phyloP scores from a whole-genome alignment of 64 coral and sea anemone genomes.

The Pocillopora damicornis region DNA sequence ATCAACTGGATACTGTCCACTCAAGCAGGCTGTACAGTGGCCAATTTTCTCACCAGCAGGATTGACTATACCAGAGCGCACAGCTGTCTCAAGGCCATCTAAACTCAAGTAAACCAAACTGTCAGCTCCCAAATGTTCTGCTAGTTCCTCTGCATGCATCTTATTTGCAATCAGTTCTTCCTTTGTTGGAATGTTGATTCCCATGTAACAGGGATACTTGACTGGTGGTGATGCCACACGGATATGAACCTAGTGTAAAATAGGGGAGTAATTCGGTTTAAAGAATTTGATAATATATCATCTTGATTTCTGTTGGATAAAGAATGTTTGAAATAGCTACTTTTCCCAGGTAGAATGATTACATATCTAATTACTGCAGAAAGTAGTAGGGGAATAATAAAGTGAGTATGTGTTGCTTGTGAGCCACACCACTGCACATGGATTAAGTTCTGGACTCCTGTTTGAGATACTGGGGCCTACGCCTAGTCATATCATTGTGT shows the following conservation, averaged over 20 bases:
- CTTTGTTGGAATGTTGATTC: conserved; percentile 90
- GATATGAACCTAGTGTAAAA: conserved; percentile 76
- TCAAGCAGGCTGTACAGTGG: conserved; percentile 91
- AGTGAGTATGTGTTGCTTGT: too few relatives aligned
- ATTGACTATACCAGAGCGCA: conserved; percentile 58
- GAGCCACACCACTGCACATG: too few relatives aligned
- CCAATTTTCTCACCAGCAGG: conserved; percentile 40
- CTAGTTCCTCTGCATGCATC: conserved; percentile 64
- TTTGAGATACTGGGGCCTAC: too few relatives aligned
- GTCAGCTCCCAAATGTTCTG: conserved; percentile 73
- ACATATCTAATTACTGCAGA: too few relatives aligned
- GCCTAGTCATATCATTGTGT: too few relatives aligned
- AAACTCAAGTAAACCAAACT: conserved; percentile 82
- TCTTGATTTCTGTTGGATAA: too few relatives aligned
- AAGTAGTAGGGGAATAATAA: too few relatives aligned
- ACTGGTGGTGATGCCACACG: conserved; percentile 90
- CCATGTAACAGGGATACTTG: conserved; percentile 95
- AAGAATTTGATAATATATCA: background rate
- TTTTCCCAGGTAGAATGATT: too few relatives aligned
- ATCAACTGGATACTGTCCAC: conserved; percentile 85
- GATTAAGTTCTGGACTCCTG: too few relatives aligned
- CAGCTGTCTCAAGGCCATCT: conserved; percentile 76
- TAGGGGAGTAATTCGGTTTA: background rate
- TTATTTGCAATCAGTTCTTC: conserved; percentile 95
- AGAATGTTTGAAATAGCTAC: too few relatives aligned